Evolutionary conservation across 2,888 invertebrate genomes (phyloP).

Genomic region (Scelioninae gen. 1): DNA sequence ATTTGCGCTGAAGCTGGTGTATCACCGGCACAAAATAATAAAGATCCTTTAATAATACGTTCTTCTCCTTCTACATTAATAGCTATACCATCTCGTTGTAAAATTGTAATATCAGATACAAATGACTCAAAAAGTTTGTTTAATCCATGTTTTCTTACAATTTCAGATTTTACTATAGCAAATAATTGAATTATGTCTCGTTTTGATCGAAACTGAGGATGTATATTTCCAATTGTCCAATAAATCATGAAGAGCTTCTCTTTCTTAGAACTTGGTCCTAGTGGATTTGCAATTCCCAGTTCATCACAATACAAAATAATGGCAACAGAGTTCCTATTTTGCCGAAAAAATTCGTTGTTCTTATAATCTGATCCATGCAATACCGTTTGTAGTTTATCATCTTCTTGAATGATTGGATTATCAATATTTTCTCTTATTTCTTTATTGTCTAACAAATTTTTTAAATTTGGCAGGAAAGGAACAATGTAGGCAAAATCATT

Average conservation of each 20-base stretch:
- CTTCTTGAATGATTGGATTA: slow-evolving; percentile 41
- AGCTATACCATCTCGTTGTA: neutral
- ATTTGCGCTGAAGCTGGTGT: neutral
- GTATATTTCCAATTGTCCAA: slow-evolving; percentile 18
- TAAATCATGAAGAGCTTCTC: slow-evolving; percentile 43
- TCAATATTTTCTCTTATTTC: slow-evolving; percentile 59
- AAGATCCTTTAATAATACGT: neutral
- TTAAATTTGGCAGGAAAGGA: slow-evolving; percentile 62
- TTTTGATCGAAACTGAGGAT: neutral
- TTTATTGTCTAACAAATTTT: slow-evolving; percentile 59
- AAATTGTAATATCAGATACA: neutral
- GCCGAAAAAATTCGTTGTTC: slow-evolving; percentile 60
- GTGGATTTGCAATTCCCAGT: slow-evolving; percentile 33
- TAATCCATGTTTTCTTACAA: neutral
- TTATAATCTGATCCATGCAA: slow-evolving; percentile 70
- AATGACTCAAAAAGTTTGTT: neutral
- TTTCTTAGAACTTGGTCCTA: slow-evolving; percentile 30
- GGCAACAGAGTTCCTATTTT: slow-evolving; percentile 63
- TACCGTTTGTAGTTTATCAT: slow-evolving; percentile 47
- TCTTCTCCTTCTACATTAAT: neutral
- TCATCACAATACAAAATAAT: slow-evolving; percentile 71
- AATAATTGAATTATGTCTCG: neutral
- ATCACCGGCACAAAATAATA: neutral
- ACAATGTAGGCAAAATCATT: slow-evolving; percentile 56
- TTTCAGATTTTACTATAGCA: neutral